Evolutionary conservation across 2,888 invertebrate species (phyloP).

Genomic region (Mesoligia furuncula): DNA sequence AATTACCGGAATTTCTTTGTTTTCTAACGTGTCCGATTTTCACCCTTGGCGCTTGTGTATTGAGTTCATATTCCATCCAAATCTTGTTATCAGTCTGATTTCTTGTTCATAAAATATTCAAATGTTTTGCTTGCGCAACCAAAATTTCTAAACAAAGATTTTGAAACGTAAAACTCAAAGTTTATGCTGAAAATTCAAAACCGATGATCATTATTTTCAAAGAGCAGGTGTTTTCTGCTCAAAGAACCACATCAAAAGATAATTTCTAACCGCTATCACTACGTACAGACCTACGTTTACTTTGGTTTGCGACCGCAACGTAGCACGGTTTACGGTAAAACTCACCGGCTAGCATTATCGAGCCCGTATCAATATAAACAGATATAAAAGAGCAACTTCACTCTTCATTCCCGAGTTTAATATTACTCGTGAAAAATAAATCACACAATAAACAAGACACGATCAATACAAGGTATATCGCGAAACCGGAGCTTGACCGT

Average conservation of each 20-base stretch:
- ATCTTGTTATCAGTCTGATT: slow-evolving; percentile 24
- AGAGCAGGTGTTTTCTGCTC: slow-evolving; percentile 42
- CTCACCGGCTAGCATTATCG: slow-evolving; percentile 51
- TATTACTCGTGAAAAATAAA: slow-evolving; percentile 46
- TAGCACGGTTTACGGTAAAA: slow-evolving; percentile 43
- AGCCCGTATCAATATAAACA: slow-evolving; percentile 53
- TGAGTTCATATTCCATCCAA: slow-evolving; percentile 48
- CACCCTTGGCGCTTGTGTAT: slow-evolving; percentile 39
- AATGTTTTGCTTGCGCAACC: slow-evolving; percentile 37
- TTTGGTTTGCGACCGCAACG: slow-evolving; percentile 58
- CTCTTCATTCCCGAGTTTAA: slow-evolving; percentile 43
- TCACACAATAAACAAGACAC: slow-evolving; percentile 42
- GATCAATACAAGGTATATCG: slow-evolving; percentile 20
- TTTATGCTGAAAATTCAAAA: slow-evolving; percentile 25
- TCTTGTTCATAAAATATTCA: slow-evolving; percentile 42
- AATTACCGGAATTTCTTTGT: slow-evolving; percentile 61
- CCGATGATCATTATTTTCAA: slow-evolving; percentile 45
- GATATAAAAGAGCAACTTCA: slow-evolving; percentile 53
- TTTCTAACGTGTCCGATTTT: slow-evolving; percentile 52
- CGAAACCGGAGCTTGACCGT: slow-evolving; percentile 20
- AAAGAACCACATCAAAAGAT: slow-evolving; percentile 66
- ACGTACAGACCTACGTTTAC: slow-evolving; percentile 34
- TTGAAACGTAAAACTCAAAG: slow-evolving; percentile 24
- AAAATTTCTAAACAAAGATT: slow-evolving; percentile 34
- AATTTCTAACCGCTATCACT: slow-evolving; percentile 60